Base-by-base conservation (phyloP, 2,797 vertebrate genomes). In the Darevskia mixta region DNA sequence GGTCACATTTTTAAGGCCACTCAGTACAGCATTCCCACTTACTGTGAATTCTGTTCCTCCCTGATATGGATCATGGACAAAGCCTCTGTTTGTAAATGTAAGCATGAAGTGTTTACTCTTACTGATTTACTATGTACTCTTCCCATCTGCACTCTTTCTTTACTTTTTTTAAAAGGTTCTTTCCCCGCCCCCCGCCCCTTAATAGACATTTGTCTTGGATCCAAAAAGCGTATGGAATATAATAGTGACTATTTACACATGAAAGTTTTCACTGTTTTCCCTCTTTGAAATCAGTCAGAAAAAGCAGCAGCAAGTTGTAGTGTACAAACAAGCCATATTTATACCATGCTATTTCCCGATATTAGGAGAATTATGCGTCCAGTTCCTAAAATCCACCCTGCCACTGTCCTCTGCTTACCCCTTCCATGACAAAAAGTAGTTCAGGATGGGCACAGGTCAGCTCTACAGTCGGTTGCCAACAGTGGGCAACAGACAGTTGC, bases 21-120 rank as follows among this genome's bases (percentile, higher is more conserved):
- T 2, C 99, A 99, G 86, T 99, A 99, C 96, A 99, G 98, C 97
- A 99, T 99, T 93, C 99, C 99, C 80, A 99, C 98, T 0, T 99
- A 99, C 97, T 99, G 99, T 95, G 99, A 99, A 96, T 98, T 97
- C 97, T 99, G 99, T 89, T 99, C 98, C 6, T 99, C 99, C 9
- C 97, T 99, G 95, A 99, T 99, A 96, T 99, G 99, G 99, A 99
- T 99, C 97, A 99, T 99, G 99, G 99, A 99, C 95, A 98, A 98
- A 1, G 99, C 99, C 90, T 99, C 98, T 87, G 99, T 99, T 92
- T 99, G 99, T 96, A 99, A 99, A 97, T 92, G 99, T 99, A 96
- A 98, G 99, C 95, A 45, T 2, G 0, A 1, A 79, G 8, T 61
- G 0, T 80, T 55, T 71, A 5, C 35, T 17, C n/a, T 72, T 87